A percentile compares a stretch with the other conserved stretches of the same genome.
Conservation (phyloP, 2,113 vertebrate species). For the Eptesicus fuscus region DNA sequence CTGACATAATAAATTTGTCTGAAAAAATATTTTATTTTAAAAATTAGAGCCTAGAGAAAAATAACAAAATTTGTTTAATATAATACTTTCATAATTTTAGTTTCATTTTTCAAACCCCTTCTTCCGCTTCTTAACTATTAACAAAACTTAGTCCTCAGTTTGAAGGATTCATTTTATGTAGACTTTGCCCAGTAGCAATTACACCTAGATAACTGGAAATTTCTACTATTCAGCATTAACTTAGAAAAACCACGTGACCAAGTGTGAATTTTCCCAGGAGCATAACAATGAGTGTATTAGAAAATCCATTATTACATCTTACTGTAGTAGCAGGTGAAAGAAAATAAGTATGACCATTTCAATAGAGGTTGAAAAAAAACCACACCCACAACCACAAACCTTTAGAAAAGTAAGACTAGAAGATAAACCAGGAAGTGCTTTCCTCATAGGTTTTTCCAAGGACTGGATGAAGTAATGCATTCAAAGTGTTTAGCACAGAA, state of each 20-base stretch:
- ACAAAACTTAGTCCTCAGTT: background rate
- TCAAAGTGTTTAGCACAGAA: background rate
- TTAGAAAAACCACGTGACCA: background rate
- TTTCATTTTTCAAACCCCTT: background rate
- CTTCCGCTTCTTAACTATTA: background rate
- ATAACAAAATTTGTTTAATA: background rate
- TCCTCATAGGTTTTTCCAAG: background rate
- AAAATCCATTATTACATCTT: background rate
- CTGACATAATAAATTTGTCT: background rate
- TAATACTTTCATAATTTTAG: background rate
- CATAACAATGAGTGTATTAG: background rate
- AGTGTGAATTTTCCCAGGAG: background rate
- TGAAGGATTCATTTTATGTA: background rate
- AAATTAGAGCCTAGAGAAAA: background rate
- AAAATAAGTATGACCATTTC: background rate
- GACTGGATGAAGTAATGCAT: background rate
- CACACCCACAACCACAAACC: background rate
- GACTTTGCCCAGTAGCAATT: background rate
- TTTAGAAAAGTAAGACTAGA: background rate
- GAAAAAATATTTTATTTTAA: background rate
- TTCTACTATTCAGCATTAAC: background rate
- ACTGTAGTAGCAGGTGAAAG: background rate
- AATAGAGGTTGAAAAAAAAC: background rate
- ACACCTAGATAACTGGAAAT: background rate
- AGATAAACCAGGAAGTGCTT: background rate